These are phyloP conservation scores for Thereuonema tuberculata DNA, from an alignment of 1,140 invertebrate genomes.

Conservation along the genomic window DNA sequence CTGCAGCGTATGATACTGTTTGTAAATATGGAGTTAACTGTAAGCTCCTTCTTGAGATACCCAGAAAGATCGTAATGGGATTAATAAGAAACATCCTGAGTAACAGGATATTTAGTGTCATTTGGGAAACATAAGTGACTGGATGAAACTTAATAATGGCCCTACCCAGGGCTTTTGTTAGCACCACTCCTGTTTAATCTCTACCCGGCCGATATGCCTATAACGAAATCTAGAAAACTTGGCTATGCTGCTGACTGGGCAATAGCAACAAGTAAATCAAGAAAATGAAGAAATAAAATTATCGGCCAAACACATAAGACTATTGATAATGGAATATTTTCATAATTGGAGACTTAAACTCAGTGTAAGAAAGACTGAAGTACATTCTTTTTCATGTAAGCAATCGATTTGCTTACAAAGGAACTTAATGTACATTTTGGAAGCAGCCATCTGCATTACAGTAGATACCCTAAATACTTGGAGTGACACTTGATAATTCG, in stretches of 20 bases:
- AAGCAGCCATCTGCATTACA: not conserved
- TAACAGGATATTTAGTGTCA: not conserved
- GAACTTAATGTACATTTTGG: not conserved
- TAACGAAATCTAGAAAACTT: not conserved
- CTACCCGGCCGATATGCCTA: too few relatives aligned
- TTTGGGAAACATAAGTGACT: not conserved
- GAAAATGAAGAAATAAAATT: not conserved
- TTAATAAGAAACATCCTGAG: not conserved
- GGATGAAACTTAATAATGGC: not conserved
- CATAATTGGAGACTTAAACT: not conserved
- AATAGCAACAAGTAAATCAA: not conserved
- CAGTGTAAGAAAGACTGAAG: not conserved
- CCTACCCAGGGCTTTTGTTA: not conserved
- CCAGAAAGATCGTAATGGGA: not conserved
- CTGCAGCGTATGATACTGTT: not conserved
- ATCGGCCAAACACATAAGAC: not conserved
- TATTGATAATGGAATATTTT: not conserved
- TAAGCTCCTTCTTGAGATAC: not conserved
- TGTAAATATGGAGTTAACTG: not conserved
- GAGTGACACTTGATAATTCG: not conserved
- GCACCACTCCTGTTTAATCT: not conserved
- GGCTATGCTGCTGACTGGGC: not conserved
- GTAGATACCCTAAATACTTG: not conserved
- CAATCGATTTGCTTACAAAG: not conserved
- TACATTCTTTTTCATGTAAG: not conserved